Evolutionary conservation across 2,113 vertebrate genomes (phyloP), one percentile per base, ranked within the genome.

Genomic region (Promerops cafer): DNA sequence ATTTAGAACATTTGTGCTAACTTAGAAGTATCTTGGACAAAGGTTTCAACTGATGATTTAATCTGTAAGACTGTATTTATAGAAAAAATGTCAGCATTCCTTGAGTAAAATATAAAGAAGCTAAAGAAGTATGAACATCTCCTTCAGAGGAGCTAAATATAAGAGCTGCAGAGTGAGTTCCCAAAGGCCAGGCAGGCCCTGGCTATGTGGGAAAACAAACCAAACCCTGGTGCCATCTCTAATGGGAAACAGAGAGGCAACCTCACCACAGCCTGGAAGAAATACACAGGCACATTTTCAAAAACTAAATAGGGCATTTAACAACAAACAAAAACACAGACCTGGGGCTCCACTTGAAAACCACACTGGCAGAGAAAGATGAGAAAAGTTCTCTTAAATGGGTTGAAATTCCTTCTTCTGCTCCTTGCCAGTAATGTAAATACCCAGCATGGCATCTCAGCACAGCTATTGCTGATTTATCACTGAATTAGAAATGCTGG

Each of bases 231-330:
- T 97, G 95, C 97, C 97, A 97, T 76, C 90, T 68, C 96, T 97
- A 97, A 97, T 97, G 91, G 82, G 91, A 97, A 97, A 80, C 97
- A 97, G 96, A 95, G 86, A 86, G 76, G 28, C 79, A 92, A 83
- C 10, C 82, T 95, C 91, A 89, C 82, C 96, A 90, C 94, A 97
- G 82, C 49, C 83, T 96, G 4, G 0, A 33, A 93, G 92, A 95
- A 91, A 91, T 7, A 80, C 71, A 88, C 6, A 87, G 72, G 53
- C 95, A 64, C 61, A 82, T 81, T 95, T 71, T 91, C 90, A 75
- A 65, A 88, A 96, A 80, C 87, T 96, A 94, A 96, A 97, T 13
- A 88, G 90, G 87, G 92, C 95, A 95, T 96, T 93, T 93, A 90
- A 95, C 89, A 97, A 66, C 86, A 96, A 96, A 96, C 94, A 94